Percentiles rank a stretch among this genome's conserved stretches.
phyloP scores from a whole-genome alignment of 2,888 invertebrate genomes.

The Hirtodrosophila alboralis region DNA sequence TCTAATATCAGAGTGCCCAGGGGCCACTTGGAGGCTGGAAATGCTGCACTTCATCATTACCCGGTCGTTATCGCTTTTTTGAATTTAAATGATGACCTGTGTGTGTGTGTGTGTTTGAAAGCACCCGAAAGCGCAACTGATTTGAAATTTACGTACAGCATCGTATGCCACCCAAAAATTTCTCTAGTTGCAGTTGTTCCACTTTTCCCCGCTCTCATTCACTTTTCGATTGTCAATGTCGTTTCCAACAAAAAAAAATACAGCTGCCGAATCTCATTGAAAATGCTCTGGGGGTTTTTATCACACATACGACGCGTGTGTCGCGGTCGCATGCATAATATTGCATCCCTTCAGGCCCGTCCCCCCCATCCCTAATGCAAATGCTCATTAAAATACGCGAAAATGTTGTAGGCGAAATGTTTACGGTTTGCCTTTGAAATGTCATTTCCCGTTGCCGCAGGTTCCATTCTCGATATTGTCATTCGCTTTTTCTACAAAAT shows the following conservation, averaged over 20 bases:
- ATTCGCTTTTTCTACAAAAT: conserved; percentile 1
- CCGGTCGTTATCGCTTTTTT: conserved; percentile 76
- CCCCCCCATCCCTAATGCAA: conserved; percentile 33
- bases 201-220: conserved; percentile 1
- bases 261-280: conserved; percentile 36
- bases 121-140: conserved; percentile 35
- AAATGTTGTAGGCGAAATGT: conserved; percentile 67
- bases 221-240: conserved; percentile 37
- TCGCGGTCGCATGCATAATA: conserved; percentile 61
- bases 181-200: conserved; percentile 29
- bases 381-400: conserved; percentile 70
- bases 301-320: conserved; percentile 64
- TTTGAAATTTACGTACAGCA: conserved; percentile 64
- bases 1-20: conserved; percentile 44
- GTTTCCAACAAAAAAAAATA: conserved; percentile 29
- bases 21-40: conserved; percentile 23
- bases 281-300: conserved; percentile 61
- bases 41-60: conserved; percentile 72
- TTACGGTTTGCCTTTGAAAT: conserved; percentile 65
- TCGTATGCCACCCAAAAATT: conserved; percentile 37
- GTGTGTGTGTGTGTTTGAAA: conserved; percentile 1
- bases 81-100: conserved; percentile 67
- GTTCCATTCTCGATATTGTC: conserved; percentile 12
- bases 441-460: conserved; percentile 50
- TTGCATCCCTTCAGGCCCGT: conserved; percentile 6